These are phyloP conservation scores for Dendrocincla tyrannina DNA, from an alignment of 2,797 vertebrate genomes.

Conservation along the genomic window DNA sequence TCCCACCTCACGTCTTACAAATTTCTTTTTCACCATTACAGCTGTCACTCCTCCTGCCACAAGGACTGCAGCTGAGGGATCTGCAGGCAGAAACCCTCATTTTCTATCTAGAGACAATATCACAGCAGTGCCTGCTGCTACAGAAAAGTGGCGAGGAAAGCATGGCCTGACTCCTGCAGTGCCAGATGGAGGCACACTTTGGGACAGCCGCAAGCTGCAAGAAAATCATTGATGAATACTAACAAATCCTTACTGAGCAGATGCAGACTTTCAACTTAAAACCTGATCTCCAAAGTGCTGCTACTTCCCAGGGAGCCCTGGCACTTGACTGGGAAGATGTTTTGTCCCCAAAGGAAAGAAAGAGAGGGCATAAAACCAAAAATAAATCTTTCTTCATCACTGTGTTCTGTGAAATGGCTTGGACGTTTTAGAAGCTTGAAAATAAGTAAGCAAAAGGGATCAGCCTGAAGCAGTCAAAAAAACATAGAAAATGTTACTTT, in stretches of 20 bases:
- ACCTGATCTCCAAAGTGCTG: neutral
- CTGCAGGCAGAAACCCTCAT: neutral
- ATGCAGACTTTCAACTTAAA: neutral
- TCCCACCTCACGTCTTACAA: neutral
- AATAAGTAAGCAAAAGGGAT: neutral
- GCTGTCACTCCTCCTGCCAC: neutral
- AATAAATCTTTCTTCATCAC: neutral
- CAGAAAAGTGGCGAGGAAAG: neutral
- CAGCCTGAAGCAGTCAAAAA: neutral
- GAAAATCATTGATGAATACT: neutral
- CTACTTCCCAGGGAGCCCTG: neutral
- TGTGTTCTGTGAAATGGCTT: neutral
- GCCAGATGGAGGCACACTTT: neutral
- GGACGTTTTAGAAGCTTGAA: neutral
- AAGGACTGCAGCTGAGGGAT: neutral
- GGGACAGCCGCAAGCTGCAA: neutral
- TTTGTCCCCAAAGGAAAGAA: neutral
- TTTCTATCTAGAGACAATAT: neutral
- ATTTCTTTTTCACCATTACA: neutral
- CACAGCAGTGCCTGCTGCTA: neutral
- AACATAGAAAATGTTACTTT: neutral
- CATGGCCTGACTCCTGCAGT: neutral
- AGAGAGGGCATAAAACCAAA: neutral
- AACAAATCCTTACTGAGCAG: neutral
- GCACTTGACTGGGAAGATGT: neutral